Conservation (phyloP, 2,113 vertebrate species). For the Malurus melanocephalus region DNA sequence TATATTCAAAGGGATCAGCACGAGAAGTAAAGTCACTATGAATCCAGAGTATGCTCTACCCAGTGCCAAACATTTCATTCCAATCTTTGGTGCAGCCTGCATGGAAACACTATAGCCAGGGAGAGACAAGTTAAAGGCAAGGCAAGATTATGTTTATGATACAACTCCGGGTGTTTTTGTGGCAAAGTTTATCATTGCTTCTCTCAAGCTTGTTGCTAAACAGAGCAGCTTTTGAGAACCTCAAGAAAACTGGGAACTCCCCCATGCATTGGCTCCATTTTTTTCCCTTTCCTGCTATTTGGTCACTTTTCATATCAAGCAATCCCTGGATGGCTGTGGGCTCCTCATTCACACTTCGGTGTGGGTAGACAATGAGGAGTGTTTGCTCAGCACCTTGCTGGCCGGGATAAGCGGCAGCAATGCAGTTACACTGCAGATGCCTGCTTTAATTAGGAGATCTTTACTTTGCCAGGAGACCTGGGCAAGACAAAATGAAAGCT, state of each 20-base stretch:
- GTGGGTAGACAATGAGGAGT: constrained; percentile 3
- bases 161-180: neutral
- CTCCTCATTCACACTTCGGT: neutral
- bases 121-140: neutral
- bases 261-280: neutral
- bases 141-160: neutral
- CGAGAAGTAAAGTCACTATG: neutral
- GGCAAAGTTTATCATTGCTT: neutral
- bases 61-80: neutral
- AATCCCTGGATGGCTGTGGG: neutral
- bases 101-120: neutral
- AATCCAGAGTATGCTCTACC: neutral
- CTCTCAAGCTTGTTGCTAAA: neutral
- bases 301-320: neutral
- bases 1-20: neutral
- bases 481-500: neutral
- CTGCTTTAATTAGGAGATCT: constrained; percentile 31
- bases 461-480: neutral
- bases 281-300: constrained; percentile 10
- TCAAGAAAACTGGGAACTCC: neutral
- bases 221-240: neutral
- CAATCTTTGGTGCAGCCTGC: neutral
- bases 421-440: neutral
- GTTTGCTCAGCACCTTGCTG: neutral
- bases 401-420: neutral